Percentiles rank a stretch among this genome's conserved stretches.
Evolutionary conservation across 1,140 invertebrate genomes (phyloP).

Genomic region (Ridgeia piscesae): DNA sequence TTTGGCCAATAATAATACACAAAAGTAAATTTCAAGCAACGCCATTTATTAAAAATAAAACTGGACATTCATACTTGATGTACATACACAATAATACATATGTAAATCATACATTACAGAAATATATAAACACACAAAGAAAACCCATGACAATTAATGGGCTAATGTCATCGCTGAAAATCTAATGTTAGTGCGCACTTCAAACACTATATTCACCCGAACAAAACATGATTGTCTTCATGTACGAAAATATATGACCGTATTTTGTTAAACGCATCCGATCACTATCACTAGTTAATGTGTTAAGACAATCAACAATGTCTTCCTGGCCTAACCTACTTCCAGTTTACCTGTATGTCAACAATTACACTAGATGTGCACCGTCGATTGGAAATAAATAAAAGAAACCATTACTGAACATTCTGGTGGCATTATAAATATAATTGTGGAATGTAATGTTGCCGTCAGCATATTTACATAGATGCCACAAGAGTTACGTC

Average conservation of each 20-base stretch:
- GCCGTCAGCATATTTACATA: not conserved
- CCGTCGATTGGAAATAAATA: not conserved
- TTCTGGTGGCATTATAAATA: not conserved
- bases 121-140: not conserved
- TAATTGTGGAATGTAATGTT: constrained; percentile 1
- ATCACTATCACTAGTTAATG: not conserved
- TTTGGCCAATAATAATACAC: not conserved
- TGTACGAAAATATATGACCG: not conserved
- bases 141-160: not conserved
- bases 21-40: not conserved
- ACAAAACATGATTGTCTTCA: not conserved
- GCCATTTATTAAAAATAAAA: not conserved
- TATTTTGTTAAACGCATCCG: not conserved
- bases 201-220: not conserved
- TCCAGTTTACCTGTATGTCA: not conserved
- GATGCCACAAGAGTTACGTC: not conserved
- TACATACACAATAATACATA: not conserved
- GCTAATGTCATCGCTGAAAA: not conserved
- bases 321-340: not conserved
- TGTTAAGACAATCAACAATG: not conserved
- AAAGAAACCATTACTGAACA: not conserved
- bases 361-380: not conserved
- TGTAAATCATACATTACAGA: not conserved
- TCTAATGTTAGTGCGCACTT: not conserved
- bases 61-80: not conserved